Evolutionary conservation across 37 sponge, comb jelly and placozoan genomes (phyloP).

Genomic region (Axinella damicornis): DNA sequence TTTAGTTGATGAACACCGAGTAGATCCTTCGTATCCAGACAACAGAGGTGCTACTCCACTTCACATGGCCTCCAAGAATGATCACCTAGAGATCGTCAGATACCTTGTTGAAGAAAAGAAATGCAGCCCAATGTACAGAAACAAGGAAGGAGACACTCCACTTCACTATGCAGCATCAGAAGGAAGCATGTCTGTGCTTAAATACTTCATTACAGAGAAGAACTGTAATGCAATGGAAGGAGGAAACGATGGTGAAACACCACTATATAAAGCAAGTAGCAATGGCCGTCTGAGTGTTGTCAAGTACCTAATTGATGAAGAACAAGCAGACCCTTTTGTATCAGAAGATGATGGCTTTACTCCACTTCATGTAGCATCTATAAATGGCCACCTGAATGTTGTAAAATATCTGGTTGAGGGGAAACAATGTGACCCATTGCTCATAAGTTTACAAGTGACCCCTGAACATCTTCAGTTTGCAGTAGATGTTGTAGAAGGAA

Average conservation of each 20-base stretch:
- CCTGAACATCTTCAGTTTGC: background rate
- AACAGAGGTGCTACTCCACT: background rate
- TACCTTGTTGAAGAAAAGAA: background rate
- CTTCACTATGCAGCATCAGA: conserved; percentile 6
- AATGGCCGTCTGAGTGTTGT: conserved; percentile 19
- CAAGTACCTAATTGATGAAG: conserved; percentile 13
- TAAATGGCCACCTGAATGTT: background rate
- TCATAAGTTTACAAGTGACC: background rate
- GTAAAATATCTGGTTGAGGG: background rate
- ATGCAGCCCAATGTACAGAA: background rate
- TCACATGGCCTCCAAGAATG: background rate
- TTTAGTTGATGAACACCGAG: background rate
- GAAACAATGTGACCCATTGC: conserved; percentile 3
- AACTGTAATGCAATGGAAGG: background rate
- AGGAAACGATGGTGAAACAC: background rate
- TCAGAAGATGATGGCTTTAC: background rate
- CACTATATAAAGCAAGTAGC: background rate
- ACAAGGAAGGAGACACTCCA: background rate
- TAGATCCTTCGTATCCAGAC: background rate
- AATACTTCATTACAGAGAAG: background rate
- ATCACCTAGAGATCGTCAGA: background rate
- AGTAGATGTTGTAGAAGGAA: background rate
- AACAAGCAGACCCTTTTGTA: background rate
- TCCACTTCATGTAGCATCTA: conserved; percentile 9
- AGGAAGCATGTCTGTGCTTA: background rate